Conservation (phyloP, 2,888 invertebrate genomes). For the Noctua pronuba region DNA sequence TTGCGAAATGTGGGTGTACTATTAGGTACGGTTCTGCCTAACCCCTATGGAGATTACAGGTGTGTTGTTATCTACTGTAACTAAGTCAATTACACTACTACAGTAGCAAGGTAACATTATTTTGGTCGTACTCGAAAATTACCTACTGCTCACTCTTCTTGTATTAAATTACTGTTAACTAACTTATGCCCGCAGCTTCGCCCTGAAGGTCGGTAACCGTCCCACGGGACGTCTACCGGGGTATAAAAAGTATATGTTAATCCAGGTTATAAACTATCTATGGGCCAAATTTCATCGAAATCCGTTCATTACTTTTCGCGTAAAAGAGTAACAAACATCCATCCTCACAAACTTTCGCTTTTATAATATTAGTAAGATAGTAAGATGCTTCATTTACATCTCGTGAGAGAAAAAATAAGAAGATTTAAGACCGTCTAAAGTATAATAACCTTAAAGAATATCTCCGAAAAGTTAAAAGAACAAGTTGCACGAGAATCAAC, state of each 20-base stretch:
- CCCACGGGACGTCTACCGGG: too few species aligned
- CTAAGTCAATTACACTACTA: not conserved
- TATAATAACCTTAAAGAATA: slow-evolving; percentile 6
- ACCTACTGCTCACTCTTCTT: not conserved
- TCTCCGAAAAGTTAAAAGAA: slow-evolving; percentile 47
- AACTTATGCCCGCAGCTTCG: too few species aligned
- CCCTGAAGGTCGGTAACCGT: too few species aligned
- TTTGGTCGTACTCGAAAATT: not conserved
- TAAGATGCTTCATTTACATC: not conserved
- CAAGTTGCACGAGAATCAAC: slow-evolving; percentile 70
- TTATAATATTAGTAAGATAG: too few species aligned
- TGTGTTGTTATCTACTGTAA: not conserved
- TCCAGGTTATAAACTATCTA: too few species aligned
- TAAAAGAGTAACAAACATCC: too few species aligned
- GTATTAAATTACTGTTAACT: too few species aligned
- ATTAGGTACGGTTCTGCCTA: not conserved
- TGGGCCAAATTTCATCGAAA: too few species aligned
- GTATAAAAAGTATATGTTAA: too few species aligned
- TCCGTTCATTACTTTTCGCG: too few species aligned
- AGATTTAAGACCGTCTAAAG: slow-evolving; percentile 8
- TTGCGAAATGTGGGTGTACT: not conserved
- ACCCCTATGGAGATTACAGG: not conserved
- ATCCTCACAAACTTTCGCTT: too few species aligned
- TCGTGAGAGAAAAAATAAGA: not conserved
- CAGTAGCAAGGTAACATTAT: not conserved